Conservation (phyloP, 2,113 vertebrate genomes). For the Athene noctua region DNA sequence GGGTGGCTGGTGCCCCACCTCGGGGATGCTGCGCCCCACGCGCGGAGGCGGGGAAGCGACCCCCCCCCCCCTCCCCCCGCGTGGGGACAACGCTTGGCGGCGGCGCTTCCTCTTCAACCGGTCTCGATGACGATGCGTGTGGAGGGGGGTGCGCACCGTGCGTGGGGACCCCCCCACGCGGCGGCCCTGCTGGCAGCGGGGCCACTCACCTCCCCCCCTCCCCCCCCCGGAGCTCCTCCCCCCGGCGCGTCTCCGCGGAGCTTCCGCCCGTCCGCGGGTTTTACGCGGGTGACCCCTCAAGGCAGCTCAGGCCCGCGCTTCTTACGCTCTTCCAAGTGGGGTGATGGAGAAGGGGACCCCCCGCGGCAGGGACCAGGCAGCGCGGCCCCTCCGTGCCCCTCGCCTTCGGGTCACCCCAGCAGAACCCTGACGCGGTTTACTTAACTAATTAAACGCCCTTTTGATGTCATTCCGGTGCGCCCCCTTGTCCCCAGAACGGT, state of each 20-base stretch:
- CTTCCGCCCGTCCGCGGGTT: neutral
- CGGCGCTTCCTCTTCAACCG: neutral
- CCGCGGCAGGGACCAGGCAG: neutral
- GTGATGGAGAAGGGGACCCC: neutral
- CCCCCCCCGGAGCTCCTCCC: neutral
- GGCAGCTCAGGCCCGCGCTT: neutral
- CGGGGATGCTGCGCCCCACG: neutral
- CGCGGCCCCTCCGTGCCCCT: neutral
- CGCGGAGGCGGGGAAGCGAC: neutral
- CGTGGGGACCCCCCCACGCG: neutral
- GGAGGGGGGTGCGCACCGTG: neutral
- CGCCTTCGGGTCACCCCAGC: neutral
- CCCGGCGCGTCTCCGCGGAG: neutral
- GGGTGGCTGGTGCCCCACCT: too few relatives aligned
- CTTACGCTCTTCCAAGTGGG: neutral
- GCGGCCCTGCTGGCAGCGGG: neutral
- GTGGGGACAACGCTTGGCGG: neutral
- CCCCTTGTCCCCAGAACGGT: fast-evolving
- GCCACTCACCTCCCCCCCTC: neutral
- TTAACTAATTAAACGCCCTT: fast-evolving
- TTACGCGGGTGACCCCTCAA: neutral
- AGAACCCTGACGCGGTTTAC: fast-evolving
- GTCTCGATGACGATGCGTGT: neutral
- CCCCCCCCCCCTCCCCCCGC: neutral
- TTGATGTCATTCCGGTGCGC: neutral